Evolutionary conservation across 2,888 invertebrate genomes (phyloP).

Genomic region (Rotaria sp.): DNA sequence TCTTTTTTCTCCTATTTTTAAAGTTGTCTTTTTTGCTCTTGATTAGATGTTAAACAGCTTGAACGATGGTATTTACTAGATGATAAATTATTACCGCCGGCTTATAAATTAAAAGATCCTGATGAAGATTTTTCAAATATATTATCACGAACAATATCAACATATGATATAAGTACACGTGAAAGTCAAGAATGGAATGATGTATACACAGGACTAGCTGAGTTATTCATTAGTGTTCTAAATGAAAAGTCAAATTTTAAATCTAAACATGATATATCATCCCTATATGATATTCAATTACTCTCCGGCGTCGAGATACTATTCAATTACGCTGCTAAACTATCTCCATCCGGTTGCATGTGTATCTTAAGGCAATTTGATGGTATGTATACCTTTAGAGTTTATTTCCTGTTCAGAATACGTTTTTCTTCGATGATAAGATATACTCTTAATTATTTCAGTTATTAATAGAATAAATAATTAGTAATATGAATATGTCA

Average conservation of each 20-base stretch:
- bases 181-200: neutral
- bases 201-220: neutral
- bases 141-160: neutral
- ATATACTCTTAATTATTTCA: neutral
- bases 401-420: neutral
- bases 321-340: neutral
- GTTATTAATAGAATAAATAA: neutral
- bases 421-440: neutral
- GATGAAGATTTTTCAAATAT: slow-evolving; percentile 17
- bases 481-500: neutral
- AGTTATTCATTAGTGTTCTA: neutral
- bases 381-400: neutral
- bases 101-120: slow-evolving; percentile 24
- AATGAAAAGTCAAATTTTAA: neutral
- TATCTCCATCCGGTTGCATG: slow-evolving; percentile 6
- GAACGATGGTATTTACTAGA: slow-evolving; percentile 13
- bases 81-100: neutral
- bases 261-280: neutral
- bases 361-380: neutral
- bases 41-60: slow-evolving; percentile 4
- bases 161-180: neutral
- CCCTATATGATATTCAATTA: neutral
- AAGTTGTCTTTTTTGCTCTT: too few relatives aligned
- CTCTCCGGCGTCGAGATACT: neutral
- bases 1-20: neutral